Percentiles rank a stretch among this genome's conserved stretches.
Evolutionary conservation across 2,888 invertebrate species (phyloP).

Genomic region (Cerastis rubricosa): DNA sequence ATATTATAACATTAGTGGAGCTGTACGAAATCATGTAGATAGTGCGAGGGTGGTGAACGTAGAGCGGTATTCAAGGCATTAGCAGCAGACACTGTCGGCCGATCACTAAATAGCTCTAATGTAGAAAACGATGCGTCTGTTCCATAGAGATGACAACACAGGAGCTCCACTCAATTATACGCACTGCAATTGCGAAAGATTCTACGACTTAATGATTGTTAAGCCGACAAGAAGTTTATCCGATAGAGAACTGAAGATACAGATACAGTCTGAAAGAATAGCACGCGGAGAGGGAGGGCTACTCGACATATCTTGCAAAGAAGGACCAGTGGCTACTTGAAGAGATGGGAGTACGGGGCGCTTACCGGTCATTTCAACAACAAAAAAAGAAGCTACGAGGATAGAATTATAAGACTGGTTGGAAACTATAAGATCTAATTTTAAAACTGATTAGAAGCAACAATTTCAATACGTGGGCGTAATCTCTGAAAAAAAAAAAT

Average conservation of each 20-base stretch:
- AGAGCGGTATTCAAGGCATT: slow-evolving; percentile 17
- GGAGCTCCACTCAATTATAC: not conserved
- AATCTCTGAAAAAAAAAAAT: too few relatives aligned
- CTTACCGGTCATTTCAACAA: not conserved
- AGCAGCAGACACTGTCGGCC: slow-evolving; percentile 18
- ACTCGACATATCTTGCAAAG: not conserved
- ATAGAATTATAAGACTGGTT: too few relatives aligned
- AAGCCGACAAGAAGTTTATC: not conserved
- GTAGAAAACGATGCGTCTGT: slow-evolving; percentile 11
- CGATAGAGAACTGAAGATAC: not conserved
- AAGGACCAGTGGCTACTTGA: not conserved
- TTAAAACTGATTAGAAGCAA: not conserved
- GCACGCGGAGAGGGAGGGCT: not conserved
- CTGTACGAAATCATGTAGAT: slow-evolving; percentile 5
- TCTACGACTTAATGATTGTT: not conserved
- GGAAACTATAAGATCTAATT: too few relatives aligned
- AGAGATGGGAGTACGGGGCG: not conserved
- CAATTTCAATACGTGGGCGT: not conserved
- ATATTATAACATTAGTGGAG: slow-evolving; percentile 43
- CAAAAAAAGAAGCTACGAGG: too few relatives aligned
- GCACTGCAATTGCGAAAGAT: not conserved
- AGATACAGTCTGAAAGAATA: not conserved
- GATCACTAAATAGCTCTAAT: slow-evolving; percentile 17
- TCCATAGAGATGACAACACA: not conserved
- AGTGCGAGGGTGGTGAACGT: not conserved